phyloP scores from a whole-genome alignment of 2,113 vertebrate species.

The Acinonyx jubatus region DNA sequence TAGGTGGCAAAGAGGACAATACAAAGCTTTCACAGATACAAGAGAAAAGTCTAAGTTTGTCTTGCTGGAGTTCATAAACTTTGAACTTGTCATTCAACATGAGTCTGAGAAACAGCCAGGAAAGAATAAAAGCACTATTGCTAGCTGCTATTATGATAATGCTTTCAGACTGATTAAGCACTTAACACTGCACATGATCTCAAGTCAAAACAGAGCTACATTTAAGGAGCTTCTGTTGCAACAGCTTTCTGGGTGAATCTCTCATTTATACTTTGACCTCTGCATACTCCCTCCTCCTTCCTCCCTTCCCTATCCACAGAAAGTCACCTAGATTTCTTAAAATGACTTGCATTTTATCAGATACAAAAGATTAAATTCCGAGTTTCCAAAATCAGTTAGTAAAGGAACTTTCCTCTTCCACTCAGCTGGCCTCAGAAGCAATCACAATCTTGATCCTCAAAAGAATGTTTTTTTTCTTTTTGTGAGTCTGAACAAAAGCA shows the following conservation, averaged over 20 bases:
- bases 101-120: constrained; percentile 42
- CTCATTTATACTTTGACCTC: constrained; percentile 26
- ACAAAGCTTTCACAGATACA: constrained; percentile 40
- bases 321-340: not conserved
- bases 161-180: constrained; percentile 54
- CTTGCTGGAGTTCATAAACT: constrained; percentile 60
- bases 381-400: not conserved
- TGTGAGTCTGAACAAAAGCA: constrained; percentile 55
- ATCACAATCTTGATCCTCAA: constrained; percentile 4
- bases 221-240: not conserved
- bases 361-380: not conserved
- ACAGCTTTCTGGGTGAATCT: constrained; percentile 5
- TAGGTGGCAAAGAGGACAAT: constrained; percentile 50
- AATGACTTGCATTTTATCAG: constrained; percentile 25
- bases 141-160: constrained; percentile 30
- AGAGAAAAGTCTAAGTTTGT: constrained; percentile 22
- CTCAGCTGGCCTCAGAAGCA: not conserved
- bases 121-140: constrained; percentile 51
- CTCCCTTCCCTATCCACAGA: not conserved
- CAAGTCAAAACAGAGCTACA: not conserved
- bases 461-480: not conserved
- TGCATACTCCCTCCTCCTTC: not conserved
- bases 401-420: constrained; percentile 32
- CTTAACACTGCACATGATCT: not conserved
- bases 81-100: constrained; percentile 50